Percentiles rank a stretch among this genome's conserved stretches.
Evolutionary conservation across 2,113 vertebrate genomes (phyloP).

Genomic region (Lagopus muta): DNA sequence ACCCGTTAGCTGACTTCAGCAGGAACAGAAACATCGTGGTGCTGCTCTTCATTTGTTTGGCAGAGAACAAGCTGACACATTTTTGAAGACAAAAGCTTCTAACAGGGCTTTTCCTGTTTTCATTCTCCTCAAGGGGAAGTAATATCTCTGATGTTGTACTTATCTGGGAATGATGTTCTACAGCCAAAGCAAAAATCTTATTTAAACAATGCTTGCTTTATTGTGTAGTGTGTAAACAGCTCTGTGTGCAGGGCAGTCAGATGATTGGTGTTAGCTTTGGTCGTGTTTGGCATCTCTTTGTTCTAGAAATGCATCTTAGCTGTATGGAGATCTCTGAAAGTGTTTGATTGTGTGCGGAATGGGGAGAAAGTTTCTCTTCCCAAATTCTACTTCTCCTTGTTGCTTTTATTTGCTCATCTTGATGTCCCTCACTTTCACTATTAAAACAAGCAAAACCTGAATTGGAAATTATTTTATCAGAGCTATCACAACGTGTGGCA

Average conservation of each 20-base stretch:
- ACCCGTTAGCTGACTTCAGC: not conserved
- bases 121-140: not conserved
- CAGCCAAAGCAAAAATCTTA: not conserved
- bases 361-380: not conserved
- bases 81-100: not conserved
- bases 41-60: not conserved
- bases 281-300: slow-evolving; percentile 36
- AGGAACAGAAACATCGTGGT: not conserved
- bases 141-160: not conserved
- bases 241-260: not conserved
- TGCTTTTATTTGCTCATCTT: not conserved
- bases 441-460: not conserved
- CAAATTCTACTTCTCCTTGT: not conserved
- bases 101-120: not conserved
- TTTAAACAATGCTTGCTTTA: not conserved
- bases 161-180: not conserved
- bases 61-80: not conserved
- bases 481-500: not conserved
- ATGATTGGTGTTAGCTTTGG: not conserved
- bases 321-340: not conserved
- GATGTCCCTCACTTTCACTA: not conserved
- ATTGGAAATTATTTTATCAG: not conserved
- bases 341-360: not conserved
- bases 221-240: not conserved
- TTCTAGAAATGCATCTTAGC: not conserved